phyloP scores from a whole-genome alignment of 2,888 invertebrate genomes.

The Agrochola litura region DNA sequence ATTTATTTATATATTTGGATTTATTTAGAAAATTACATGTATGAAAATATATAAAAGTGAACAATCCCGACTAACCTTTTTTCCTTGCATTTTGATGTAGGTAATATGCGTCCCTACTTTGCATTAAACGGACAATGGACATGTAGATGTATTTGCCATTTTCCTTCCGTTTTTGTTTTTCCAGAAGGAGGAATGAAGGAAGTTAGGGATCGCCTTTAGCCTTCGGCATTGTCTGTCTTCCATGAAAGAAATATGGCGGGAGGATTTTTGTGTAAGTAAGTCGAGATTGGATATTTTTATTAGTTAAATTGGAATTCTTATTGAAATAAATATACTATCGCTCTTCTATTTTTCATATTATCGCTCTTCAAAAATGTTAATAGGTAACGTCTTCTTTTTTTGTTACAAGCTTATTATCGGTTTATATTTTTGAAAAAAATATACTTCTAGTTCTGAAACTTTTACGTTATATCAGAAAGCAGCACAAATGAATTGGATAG shows the following conservation, averaged over 20 bases:
- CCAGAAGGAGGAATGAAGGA: constrained; percentile 24
- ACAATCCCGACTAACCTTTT: constrained; percentile 6
- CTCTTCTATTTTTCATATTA: background rate
- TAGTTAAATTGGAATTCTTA: constrained; percentile 25
- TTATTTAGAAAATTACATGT: constrained; percentile 9
- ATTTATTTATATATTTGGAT: background rate
- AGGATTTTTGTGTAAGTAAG: constrained; percentile 23
- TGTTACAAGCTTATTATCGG: background rate
- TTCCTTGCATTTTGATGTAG: constrained; percentile 38
- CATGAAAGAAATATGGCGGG: constrained; percentile 43
- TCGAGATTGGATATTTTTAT: constrained; percentile 35
- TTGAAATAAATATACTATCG: background rate
- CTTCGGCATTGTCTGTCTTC: constrained; percentile 41
- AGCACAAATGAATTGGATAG: constrained; percentile 54
- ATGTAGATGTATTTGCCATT: constrained; percentile 30
- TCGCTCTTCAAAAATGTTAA: background rate
- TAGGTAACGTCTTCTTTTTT: background rate
- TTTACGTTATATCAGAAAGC: constrained; percentile 22
- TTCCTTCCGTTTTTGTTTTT: constrained; percentile 52
- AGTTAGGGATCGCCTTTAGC: constrained; percentile 38
- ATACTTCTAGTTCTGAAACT: background rate
- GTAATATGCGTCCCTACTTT: constrained; percentile 50
- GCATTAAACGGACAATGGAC: constrained; percentile 52
- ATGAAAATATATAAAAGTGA: background rate
- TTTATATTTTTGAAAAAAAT: background rate